phyloP scores from a whole-genome alignment of 2,888 invertebrate species.

The Drosophila fungiperda region DNA sequence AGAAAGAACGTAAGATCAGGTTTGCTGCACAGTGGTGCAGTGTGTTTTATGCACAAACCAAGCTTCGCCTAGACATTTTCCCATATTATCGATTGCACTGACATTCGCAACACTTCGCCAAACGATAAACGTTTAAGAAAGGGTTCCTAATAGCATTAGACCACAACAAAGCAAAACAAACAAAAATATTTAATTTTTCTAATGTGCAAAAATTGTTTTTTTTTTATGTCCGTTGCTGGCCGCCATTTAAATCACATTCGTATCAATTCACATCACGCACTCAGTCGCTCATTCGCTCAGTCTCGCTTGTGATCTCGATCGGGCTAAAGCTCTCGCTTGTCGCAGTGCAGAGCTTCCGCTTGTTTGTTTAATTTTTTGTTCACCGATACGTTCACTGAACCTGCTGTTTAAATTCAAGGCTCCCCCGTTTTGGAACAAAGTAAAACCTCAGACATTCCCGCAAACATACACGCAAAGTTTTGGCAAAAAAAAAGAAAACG shows the following conservation, averaged over 20 bases:
- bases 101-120: slow-evolving; percentile 49
- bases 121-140: slow-evolving; percentile 46
- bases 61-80: slow-evolving; percentile 37
- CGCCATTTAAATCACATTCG: slow-evolving; percentile 52
- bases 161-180: slow-evolving; percentile 17
- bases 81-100: slow-evolving; percentile 48
- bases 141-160: slow-evolving; percentile 54
- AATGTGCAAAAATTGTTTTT: slow-evolving; percentile 19
- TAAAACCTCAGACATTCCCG: slow-evolving; percentile 29
- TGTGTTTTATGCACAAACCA: slow-evolving; percentile 12
- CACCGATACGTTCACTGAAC: slow-evolving; percentile 67
- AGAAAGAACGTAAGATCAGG: slow-evolving; percentile 26
- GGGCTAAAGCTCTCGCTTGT: slow-evolving; percentile 42
- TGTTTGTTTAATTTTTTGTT: slow-evolving; percentile 24
- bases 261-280: slow-evolving; percentile 56
- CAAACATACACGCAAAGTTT: slow-evolving; percentile 38
- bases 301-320: slow-evolving; percentile 63
- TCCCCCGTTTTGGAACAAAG: slow-evolving; percentile 31
- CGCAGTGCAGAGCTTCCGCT: slow-evolving; percentile 42
- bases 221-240: slow-evolving; percentile 7
- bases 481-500: slow-evolving; percentile 70
- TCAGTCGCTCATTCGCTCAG: slow-evolving; percentile 31
- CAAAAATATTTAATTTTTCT: slow-evolving; percentile 22
- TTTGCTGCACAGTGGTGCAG: slow-evolving; percentile 42
- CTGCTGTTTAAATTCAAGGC: slow-evolving; percentile 60